Evolutionary conservation across 2,797 vertebrate genomes (phyloP), one percentile per base, ranked within the genome.

Genomic region (Platalea minor): DNA sequence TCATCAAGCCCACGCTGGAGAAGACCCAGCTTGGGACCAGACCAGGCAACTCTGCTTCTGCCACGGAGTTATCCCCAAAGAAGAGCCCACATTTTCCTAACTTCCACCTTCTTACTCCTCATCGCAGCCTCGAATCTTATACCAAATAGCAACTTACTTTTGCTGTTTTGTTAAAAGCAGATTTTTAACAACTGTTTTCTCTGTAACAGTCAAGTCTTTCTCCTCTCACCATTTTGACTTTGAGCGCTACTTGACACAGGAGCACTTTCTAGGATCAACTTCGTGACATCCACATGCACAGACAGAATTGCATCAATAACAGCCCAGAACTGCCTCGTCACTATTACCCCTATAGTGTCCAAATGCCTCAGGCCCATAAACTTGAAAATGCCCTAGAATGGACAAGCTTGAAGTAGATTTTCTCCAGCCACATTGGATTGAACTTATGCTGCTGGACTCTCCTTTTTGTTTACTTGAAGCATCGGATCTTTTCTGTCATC

Each of bases 1-100:
- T 78, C 4, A 0, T 19, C 68, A 78, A 61, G 14, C 45, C 23
- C n/a, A 33, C 0, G 0, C 9, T 31, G 29, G 16, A 59, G 21
- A 82, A 81, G 6, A 3, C 12, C 45, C n/a, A 51, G 35, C 51
- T 56, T 1, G 1, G 53, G 74, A 78, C 18, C 57, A 70, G 64
- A 63, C 13, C 16, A 48, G 43, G 65, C 17, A 53, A 16, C 46
- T 69, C 74, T 69, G 29, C 48, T 73, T 77, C 75, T 77, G 29
- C 26, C 39, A 70, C 17, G 24, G 16, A 73, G n/a, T 50, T 37
- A 48, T n/a, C 18, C 17, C 31, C 23, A 76, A 21, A 9, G 33
- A 65, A 82, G 3, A 65, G 43, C 13, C 16, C 5, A 26, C 28
- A 5, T 48, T 88, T 92, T 77, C 75, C 46, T 57, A 60, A 64